Percentiles rank a stretch among this genome's conserved stretches.
These are phyloP conservation scores for Myopa testacea DNA, from an alignment of 2,888 invertebrate genomes.

Conservation along the genomic window DNA sequence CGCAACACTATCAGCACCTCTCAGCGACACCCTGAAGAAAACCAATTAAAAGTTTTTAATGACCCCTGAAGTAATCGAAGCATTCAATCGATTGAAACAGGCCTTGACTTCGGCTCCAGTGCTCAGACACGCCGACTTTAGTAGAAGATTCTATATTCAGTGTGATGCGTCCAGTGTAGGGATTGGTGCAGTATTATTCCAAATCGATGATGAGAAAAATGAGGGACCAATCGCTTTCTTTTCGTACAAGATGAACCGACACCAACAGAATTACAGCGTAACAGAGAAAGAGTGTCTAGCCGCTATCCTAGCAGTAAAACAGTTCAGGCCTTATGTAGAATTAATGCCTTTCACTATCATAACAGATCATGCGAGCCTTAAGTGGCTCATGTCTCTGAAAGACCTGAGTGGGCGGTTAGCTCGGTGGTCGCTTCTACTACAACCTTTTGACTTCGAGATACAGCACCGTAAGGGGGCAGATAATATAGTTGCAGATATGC, in stretches of 20 bases:
- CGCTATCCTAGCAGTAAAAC: conserved; percentile 22
- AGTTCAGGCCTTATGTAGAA: conserved; percentile 31
- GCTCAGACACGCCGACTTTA: background rate
- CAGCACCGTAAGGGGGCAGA: background rate
- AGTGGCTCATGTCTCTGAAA: conserved; percentile 48
- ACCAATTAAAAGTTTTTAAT: background rate
- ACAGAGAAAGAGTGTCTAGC: conserved; percentile 35
- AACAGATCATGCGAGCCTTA: conserved; percentile 52
- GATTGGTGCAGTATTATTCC: background rate
- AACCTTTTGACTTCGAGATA: conserved; percentile 18
- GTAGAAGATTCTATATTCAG: background rate
- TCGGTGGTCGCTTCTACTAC: conserved; percentile 10
- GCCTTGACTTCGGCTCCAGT: conserved; percentile 25
- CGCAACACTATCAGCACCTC: conserved; percentile 24
- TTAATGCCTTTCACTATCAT: conserved; percentile 17
- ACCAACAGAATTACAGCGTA: conserved; percentile 33
- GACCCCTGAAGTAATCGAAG: conserved; percentile 2
- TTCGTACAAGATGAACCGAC: background rate
- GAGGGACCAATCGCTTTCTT: background rate
- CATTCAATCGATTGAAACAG: background rate
- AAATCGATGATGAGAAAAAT: background rate
- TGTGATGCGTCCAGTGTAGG: conserved; percentile 3
- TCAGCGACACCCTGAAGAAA: conserved; percentile 28
- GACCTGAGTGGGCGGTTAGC: conserved; percentile 14
- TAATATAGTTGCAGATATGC: conserved; percentile 16